Evolutionary conservation across 2,113 vertebrate species (phyloP).

Genomic region (Thinocorus orbignyianus): DNA sequence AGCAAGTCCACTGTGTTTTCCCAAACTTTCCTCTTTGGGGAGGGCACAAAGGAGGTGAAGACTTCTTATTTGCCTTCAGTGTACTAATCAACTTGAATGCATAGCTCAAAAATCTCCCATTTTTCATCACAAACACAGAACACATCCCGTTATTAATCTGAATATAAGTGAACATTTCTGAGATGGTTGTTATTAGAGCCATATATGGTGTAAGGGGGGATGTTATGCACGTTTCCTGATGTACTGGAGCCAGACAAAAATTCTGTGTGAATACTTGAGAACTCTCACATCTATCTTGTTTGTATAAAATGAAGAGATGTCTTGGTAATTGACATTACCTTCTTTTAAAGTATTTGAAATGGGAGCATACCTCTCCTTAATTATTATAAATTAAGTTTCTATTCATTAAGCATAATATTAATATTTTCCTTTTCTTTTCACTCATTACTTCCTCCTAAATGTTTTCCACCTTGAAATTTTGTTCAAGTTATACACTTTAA

Average conservation of each 20-base stretch:
- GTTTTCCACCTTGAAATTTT: conserved; percentile 62
- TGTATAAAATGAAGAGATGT: neutral
- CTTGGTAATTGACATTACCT: neutral
- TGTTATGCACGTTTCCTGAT: neutral
- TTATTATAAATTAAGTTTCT: conserved; percentile 41
- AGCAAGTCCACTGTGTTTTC: neutral
- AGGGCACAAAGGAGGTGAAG: neutral
- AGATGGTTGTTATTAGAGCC: neutral
- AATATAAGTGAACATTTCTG: neutral
- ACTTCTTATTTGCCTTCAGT: neutral
- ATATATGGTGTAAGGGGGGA: neutral
- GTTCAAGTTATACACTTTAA: conserved; percentile 25
- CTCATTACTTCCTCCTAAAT: conserved; percentile 44
- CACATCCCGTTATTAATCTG: neutral
- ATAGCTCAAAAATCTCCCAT: neutral
- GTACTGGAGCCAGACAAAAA: neutral
- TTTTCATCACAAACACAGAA: neutral
- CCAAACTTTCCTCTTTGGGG: neutral
- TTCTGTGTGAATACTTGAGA: neutral
- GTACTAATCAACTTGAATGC: neutral
- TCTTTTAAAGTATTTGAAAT: conserved; percentile 13
- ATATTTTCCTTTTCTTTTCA: conserved; percentile 63
- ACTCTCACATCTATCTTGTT: neutral
- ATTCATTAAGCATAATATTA: conserved; percentile 52
- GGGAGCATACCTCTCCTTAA: conserved; percentile 1